These are phyloP conservation scores for Xiphophorus birchmanni DNA, from an alignment of 2,797 vertebrate species.

Conservation along the genomic window DNA sequence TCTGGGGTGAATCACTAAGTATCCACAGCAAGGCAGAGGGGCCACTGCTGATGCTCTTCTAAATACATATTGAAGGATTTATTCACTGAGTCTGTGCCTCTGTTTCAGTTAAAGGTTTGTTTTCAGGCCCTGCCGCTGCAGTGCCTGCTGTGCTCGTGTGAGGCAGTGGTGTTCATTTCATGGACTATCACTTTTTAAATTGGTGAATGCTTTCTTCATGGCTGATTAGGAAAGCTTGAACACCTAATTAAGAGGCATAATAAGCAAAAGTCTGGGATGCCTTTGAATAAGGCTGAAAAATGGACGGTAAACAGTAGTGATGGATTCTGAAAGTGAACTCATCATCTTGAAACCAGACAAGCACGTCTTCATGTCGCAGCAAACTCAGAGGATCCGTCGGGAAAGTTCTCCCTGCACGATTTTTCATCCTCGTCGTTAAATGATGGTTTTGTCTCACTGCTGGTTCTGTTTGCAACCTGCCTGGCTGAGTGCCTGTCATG, in stretches of 20 bases:
- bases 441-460: conserved; percentile 52
- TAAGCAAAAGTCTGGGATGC: conserved; percentile 75
- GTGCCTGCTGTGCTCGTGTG: conserved; percentile 72
- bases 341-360: conserved; percentile 42
- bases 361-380: conserved; percentile 54
- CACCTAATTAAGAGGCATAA: conserved; percentile 83
- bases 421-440: conserved; percentile 55
- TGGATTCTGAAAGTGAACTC: conserved; percentile 55
- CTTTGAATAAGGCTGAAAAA: conserved; percentile 71
- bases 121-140: conserved; percentile 65
- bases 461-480: conserved; percentile 51
- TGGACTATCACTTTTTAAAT: conserved; percentile 85
- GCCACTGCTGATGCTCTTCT: conserved; percentile 70
- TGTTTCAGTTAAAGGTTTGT: conserved; percentile 69
- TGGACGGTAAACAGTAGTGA: conserved; percentile 72
- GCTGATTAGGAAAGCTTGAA: conserved; percentile 84
- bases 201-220: conserved; percentile 81
- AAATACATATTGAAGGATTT: conserved; percentile 82
- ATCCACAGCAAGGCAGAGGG: conserved; percentile 67
- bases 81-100: conserved; percentile 46
- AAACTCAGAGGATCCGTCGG: conserved; percentile 68
- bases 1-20: conserved; percentile 73
- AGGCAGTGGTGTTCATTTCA: conserved; percentile 83
- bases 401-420: conserved; percentile 68
- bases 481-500: conserved; percentile 64